Evolutionary conservation across 2,797 vertebrate species (phyloP), one percentile per base, ranked within the genome.

Genomic region (Glossophaga mutica): DNA sequence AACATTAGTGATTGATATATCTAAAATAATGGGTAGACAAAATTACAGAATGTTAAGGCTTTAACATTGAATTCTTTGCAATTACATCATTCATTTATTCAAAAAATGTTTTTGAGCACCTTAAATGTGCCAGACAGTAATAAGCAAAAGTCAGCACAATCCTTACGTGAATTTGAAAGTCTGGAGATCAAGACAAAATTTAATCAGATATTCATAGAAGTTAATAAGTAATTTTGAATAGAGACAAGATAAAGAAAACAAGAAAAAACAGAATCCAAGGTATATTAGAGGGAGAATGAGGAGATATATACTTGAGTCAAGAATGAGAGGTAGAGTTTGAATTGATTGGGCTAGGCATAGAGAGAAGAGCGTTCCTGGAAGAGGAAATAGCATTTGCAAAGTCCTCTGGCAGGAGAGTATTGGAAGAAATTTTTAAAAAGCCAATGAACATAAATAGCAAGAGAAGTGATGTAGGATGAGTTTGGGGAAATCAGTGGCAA

Each of bases 401-500:
- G 32, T 3, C 26, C 50, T 73, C 9, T 57, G 78, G 50, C 65
- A 81, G 62, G 37, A 71, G 26, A 70, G 62, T 55, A 76, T 73
- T 73, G 39, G 42, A 59, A 39, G 9, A 73, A 67, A 81, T 8
- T 73, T 87, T 74, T 52, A 44, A 84, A 90, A 91, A 48, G n/a
- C 55, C 52, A 32, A 11, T 65, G 24, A 73, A 26, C 42, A 74
- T 39, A 50, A 83, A 87, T 42, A 83, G 14, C 8, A 84, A 79
- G 55, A 46, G 34, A 32, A 84, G 18, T 84, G 15, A 44, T 57
- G 77, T 1, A 93, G 65, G 50, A 78, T 48, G 29, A 87, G 77
- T 11, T 37, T 93, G 65, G 83, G 91, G 55, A 95, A 87, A 46
- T 94, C 70, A 71, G 50, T 87, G 81, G 70, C 82, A 95, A 87